Percentiles rank a stretch among this genome's conserved stretches.
Evolutionary conservation across 2,797 vertebrate genomes (phyloP).

Genomic region (Thamnophis elegans): DNA sequence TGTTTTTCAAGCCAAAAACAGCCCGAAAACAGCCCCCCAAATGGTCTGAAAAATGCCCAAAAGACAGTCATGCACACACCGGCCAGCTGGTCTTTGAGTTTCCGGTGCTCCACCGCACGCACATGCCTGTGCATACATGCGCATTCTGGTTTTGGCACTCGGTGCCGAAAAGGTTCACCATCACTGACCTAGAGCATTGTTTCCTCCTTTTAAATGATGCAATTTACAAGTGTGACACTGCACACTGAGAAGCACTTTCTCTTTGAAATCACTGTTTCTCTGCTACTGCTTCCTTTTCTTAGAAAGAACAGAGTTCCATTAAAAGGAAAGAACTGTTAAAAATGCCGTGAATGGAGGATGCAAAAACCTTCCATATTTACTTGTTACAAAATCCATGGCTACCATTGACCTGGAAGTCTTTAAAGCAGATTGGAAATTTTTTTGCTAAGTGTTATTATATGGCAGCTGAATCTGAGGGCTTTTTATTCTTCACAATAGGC

Average conservation of each 20-base stretch:
- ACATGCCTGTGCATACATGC: too few relatives aligned
- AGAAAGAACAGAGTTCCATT: not conserved
- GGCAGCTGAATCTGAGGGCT: not conserved
- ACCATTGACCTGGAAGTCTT: not conserved
- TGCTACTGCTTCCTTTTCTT: not conserved
- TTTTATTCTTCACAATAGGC: not conserved
- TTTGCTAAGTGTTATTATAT: not conserved
- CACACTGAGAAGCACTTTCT: not conserved
- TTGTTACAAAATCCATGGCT: not conserved
- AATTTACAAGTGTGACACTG: conserved; percentile 17
- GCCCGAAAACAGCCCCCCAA: too few relatives aligned
- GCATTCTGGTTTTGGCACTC: too few relatives aligned
- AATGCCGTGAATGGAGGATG: not conserved
- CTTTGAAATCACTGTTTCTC: not conserved
- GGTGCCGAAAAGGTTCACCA: too few relatives aligned
- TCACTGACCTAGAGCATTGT: not conserved
- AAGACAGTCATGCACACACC: too few relatives aligned
- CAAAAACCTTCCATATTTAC: not conserved
- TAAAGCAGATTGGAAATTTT: not conserved
- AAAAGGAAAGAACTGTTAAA: not conserved
- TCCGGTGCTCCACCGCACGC: too few relatives aligned
- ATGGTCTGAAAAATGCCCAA: too few relatives aligned
- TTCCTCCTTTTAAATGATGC: conserved; percentile 44
- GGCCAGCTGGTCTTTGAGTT: too few relatives aligned
- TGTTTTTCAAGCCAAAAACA: too few relatives aligned